phyloP scores from a whole-genome alignment of 1,140 invertebrate species.

The Centruroides vittatus region DNA sequence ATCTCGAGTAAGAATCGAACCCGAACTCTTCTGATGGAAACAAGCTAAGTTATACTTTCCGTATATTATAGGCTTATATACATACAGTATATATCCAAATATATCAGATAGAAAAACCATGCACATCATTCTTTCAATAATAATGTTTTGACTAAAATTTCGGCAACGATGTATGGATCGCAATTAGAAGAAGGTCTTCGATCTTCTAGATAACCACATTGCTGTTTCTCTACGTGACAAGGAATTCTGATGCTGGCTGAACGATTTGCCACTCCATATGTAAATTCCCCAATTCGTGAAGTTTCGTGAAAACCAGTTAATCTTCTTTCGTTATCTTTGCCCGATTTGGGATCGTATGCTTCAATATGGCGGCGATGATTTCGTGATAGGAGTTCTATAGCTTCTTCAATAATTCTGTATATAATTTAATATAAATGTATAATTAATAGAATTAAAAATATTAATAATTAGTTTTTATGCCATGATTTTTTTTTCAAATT shows the following conservation, averaged over 20 bases:
- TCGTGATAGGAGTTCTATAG: conserved; percentile 57
- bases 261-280: conserved; percentile 34
- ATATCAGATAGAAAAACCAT: background rate
- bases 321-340: conserved; percentile 63
- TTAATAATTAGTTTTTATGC: background rate
- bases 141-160: conserved; percentile 56
- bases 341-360: conserved; percentile 68
- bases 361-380: conserved; percentile 74
- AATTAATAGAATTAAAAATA: background rate
- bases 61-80: too few species aligned
- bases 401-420: conserved; percentile 11
- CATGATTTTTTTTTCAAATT: too few species aligned
- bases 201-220: conserved; percentile 86
- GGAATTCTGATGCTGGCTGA: conserved; percentile 37
- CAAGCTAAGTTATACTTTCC: too few species aligned
- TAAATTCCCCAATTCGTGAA: conserved; percentile 14
- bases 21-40: too few species aligned
- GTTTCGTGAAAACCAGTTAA: conserved; percentile 46
- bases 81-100: too few species aligned
- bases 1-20: too few species aligned
- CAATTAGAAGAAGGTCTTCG: conserved; percentile 84
- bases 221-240: conserved; percentile 51
- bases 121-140: conserved; percentile 41
- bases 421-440: background rate
- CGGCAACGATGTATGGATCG: conserved; percentile 68